Evolutionary conservation across 2,797 vertebrate species (phyloP).

Genomic region (Harpagifer antarcticus): DNA sequence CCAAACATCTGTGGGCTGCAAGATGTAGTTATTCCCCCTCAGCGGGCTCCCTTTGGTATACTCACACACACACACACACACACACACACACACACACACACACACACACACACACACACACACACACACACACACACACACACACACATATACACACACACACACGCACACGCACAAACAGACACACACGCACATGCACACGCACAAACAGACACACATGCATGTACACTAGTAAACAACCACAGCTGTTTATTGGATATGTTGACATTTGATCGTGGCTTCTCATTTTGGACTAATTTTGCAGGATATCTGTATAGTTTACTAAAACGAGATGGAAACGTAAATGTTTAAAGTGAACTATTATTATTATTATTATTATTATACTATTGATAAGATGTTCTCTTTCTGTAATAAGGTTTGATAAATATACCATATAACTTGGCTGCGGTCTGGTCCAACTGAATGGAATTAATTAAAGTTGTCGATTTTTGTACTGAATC

Average conservation of each 20-base stretch:
- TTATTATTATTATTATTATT: background rate
- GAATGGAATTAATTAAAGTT: background rate
- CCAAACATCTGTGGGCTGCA: conserved; percentile 74
- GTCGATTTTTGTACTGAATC: background rate
- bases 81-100: background rate
- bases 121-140: background rate
- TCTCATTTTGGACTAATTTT: conserved; percentile 32
- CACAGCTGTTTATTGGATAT: conserved; percentile 62
- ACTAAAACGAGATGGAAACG: background rate
- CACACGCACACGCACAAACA: background rate
- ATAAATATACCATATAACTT: background rate
- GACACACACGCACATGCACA: conserved; percentile 3
- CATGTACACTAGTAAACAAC: conserved; percentile 33
- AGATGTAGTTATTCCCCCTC: conserved; percentile 74
- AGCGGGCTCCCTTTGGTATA: conserved; percentile 62
- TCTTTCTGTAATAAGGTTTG: background rate
- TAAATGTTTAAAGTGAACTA: background rate
- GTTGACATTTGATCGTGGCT: conserved; percentile 48
- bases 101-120: background rate
- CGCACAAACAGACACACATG: background rate
- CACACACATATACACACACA: background rate
- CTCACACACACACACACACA: conserved; percentile 24
- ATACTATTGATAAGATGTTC: background rate
- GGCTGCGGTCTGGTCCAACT: background rate
- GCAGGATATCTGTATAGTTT: conserved; percentile 14